These are phyloP conservation scores for Lysandra bellargus DNA, from an alignment of 2,888 invertebrate species.

Conservation along the genomic window DNA sequence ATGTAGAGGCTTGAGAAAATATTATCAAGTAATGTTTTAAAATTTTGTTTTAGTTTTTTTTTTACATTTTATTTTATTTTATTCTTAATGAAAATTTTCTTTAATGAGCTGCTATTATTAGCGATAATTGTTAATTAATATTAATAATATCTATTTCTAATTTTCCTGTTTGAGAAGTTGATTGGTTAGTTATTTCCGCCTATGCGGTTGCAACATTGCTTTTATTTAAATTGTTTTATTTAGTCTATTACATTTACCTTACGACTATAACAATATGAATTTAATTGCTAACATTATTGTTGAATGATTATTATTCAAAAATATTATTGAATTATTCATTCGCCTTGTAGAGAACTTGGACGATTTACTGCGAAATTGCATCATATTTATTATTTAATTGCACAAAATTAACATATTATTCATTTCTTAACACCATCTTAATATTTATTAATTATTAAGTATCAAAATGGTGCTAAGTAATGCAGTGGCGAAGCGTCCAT, in stretches of 20 bases:
- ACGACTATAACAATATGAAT: neutral
- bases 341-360: neutral
- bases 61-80: no score
- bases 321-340: neutral
- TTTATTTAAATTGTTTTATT: neutral
- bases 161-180: constrained; percentile 1
- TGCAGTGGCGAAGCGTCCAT: no score
- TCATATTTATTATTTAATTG: neutral
- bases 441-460: no score
- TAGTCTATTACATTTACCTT: neutral
- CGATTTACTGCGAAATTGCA: neutral
- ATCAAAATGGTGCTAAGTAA: no score
- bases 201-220: neutral
- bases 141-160: neutral
- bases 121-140: neutral
- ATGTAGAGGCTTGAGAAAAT: no score
- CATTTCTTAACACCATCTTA: no score
- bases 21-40: no score
- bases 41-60: no score
- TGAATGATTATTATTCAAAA: neutral
- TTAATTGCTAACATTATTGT: neutral
- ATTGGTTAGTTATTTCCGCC: neutral
- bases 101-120: neutral
- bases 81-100: no score
- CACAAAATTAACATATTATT: neutral